Evolutionary conservation across 2,797 vertebrate genomes (phyloP).

Genomic region (Crypturellus tataupa): DNA sequence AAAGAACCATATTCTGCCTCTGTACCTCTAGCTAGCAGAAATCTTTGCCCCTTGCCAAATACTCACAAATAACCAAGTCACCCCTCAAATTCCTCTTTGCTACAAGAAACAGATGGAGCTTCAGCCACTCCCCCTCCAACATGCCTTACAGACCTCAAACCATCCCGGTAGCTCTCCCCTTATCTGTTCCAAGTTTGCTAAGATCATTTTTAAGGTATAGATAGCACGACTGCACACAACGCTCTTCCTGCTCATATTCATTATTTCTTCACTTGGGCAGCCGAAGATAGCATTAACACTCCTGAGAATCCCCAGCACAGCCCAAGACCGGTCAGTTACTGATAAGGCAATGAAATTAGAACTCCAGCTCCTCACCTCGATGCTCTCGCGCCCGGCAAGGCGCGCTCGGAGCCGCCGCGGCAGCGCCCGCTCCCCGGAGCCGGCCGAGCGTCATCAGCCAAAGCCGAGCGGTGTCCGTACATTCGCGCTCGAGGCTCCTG

Average conservation of each 20-base stretch:
- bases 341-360: constrained; percentile 71
- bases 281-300: constrained; percentile 36
- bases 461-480: neutral
- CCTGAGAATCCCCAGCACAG: constrained; percentile 15
- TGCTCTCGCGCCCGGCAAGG: fast-evolving
- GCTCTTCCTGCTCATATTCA: constrained; percentile 34
- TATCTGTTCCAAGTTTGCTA: constrained; percentile 51
- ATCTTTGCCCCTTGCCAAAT: neutral
- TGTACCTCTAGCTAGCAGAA: neutral
- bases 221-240: constrained; percentile 25
- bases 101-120: neutral
- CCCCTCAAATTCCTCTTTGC: neutral
- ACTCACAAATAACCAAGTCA: neutral
- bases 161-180: constrained; percentile 24
- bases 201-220: constrained; percentile 55
- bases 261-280: constrained; percentile 51
- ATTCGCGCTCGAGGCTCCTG: neutral
- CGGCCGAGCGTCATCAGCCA: neutral
- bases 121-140: neutral
- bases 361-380: constrained; percentile 51
- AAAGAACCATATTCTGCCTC: neutral
- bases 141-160: neutral
- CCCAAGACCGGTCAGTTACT: constrained; percentile 40
- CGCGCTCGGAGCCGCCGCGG: fast-evolving
- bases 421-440: neutral